Conservation (phyloP, 2,888 invertebrate genomes). For the Bimastos eiseni region DNA sequence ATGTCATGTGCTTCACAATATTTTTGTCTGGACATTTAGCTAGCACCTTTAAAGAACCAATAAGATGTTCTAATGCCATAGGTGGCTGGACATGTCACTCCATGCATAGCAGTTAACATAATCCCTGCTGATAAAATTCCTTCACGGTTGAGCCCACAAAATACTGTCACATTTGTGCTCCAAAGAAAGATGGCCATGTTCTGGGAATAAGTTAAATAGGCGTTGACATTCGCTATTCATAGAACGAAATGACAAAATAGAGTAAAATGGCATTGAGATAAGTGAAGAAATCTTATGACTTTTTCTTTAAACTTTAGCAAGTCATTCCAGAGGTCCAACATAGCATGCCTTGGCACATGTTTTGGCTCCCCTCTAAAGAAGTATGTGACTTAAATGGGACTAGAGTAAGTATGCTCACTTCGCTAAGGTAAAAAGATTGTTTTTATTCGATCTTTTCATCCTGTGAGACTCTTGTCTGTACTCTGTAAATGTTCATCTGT, state of each 20-base stretch:
- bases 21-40: background rate
- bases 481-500: no score
- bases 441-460: no score
- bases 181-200: background rate
- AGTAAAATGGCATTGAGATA: background rate
- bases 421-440: background rate
- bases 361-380: no score
- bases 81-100: background rate
- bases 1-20: slow-evolving; percentile 39
- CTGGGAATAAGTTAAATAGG: background rate
- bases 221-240: no score
- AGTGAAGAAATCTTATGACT: background rate
- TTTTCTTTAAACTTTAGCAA: background rate
- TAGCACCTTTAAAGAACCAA: background rate
- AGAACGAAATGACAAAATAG: background rate
- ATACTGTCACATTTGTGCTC: background rate
- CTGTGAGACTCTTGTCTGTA: no score
- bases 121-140: background rate
- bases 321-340: background rate
- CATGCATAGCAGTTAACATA: background rate
- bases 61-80: background rate
- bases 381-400: background rate
- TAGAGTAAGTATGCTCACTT: background rate
- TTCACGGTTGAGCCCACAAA: background rate
- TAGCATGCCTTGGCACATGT: background rate